These are phyloP conservation scores for Exocentrus adspersus DNA, from an alignment of 2,888 invertebrate genomes.

Conservation along the genomic window DNA sequence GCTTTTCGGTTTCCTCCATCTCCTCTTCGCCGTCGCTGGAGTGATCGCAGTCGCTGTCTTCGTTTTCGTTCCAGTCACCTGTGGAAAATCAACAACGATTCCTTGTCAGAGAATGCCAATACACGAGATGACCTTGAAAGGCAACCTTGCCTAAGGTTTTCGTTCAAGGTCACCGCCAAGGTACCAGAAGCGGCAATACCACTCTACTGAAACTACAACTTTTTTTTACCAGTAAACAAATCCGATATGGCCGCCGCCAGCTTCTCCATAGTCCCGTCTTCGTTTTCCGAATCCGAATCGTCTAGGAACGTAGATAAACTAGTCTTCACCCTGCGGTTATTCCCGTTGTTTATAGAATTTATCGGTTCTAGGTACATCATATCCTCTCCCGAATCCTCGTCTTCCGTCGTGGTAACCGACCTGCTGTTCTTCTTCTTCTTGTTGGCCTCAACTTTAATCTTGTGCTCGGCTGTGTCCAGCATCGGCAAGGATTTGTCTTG, in stretches of 20 bases:
- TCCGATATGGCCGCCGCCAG: constrained; percentile 78
- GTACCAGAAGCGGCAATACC: background rate
- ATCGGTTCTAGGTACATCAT: constrained; percentile 63
- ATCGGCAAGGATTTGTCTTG: constrained; percentile 62
- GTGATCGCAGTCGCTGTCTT: constrained; percentile 63
- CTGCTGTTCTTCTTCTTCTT: constrained; percentile 49
- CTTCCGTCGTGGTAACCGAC: constrained; percentile 57
- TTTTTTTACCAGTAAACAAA: constrained; percentile 75
- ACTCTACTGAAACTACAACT: background rate
- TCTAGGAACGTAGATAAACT: constrained; percentile 68
- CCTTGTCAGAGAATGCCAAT: no score
- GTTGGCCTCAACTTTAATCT: constrained; percentile 43
- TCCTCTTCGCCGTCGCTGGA: constrained; percentile 67
- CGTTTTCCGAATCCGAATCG: constrained; percentile 80
- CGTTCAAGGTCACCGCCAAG: no score
- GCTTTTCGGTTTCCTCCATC: constrained; percentile 51
- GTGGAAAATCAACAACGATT: constrained; percentile 34
- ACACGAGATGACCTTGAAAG: no score
- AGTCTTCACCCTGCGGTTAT: constrained; percentile 62
- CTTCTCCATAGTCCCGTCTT: constrained; percentile 75
- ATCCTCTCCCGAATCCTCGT: constrained; percentile 61
- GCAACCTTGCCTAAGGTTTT: no score
- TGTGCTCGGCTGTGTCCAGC: constrained; percentile 51
- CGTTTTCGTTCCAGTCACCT: constrained; percentile 63
- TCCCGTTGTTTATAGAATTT: constrained; percentile 54